Percentiles rank a stretch among this genome's conserved stretches.
Evolutionary conservation across 2,888 invertebrate genomes (phyloP).

Genomic region (Poecilobothrus nobilitatus): DNA sequence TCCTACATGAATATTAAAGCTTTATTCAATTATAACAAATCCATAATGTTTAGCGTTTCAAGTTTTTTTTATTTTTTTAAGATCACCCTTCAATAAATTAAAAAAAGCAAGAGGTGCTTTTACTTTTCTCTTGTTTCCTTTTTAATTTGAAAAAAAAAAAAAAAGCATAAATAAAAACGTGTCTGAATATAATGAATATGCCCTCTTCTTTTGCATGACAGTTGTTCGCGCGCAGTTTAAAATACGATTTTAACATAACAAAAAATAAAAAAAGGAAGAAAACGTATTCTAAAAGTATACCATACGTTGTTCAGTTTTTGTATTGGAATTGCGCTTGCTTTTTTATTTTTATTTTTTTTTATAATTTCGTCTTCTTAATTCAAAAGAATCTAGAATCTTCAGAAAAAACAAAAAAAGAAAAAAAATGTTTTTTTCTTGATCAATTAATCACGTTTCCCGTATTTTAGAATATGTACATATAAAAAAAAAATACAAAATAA

Average conservation of each 20-base stretch:
- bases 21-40: no score
- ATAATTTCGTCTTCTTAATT: background rate
- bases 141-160: no score
- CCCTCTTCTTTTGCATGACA: background rate
- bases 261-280: no score
- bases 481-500: no score
- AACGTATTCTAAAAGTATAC: no score
- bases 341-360: no score
- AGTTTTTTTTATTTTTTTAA: no score
- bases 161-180: background rate
- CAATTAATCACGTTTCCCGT: constrained; percentile 4
- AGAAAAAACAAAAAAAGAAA: background rate
- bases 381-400: constrained; percentile 1
- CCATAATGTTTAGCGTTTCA: no score
- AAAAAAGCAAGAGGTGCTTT: no score
- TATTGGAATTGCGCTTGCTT: background rate
- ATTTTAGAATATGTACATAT: background rate
- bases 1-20: no score
- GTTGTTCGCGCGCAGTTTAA: constrained; percentile 1
- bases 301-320: background rate
- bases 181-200: constrained; percentile 4
- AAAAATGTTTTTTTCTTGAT: background rate
- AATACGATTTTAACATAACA: background rate
- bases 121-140: no score
- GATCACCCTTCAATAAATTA: no score